These are phyloP conservation scores for Sympetrum striolatum DNA, from an alignment of 2,888 invertebrate species.

Conservation along the genomic window DNA sequence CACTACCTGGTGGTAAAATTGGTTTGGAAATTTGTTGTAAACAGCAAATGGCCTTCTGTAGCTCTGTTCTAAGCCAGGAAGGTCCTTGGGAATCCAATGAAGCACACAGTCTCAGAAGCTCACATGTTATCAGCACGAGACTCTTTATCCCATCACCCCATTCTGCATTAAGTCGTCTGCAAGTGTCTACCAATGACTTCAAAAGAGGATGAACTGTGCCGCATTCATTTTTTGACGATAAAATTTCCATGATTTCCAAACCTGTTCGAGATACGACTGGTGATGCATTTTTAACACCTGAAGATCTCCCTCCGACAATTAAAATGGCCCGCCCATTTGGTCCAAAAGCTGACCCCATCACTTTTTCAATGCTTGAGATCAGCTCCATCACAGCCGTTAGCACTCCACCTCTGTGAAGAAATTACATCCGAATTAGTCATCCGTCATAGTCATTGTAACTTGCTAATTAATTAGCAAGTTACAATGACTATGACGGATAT, in stretches of 20 bases:
- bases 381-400: background rate
- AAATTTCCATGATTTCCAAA: constrained; percentile 6
- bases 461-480: background rate
- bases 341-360: background rate
- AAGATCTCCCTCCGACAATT: background rate
- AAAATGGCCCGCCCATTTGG: background rate
- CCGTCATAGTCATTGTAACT: background rate
- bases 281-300: background rate
- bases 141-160: constrained; percentile 36
- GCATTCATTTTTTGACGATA: background rate
- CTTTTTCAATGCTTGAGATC: background rate
- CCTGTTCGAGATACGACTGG: constrained; percentile 11
- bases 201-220: background rate
- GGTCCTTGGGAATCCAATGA: background rate
- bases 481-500: too few relatives aligned
- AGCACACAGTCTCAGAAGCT: background rate
- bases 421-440: background rate
- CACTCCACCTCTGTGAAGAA: background rate
- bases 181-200: constrained; percentile 2
- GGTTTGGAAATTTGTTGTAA: background rate
- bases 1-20: background rate
- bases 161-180: background rate
- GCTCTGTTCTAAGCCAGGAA: constrained; percentile 6
- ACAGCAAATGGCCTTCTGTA: background rate
- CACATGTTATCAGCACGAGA: background rate